These are phyloP conservation scores for Pomacea canaliculata DNA, from an alignment of 2,888 invertebrate genomes.

Conservation along the genomic window DNA sequence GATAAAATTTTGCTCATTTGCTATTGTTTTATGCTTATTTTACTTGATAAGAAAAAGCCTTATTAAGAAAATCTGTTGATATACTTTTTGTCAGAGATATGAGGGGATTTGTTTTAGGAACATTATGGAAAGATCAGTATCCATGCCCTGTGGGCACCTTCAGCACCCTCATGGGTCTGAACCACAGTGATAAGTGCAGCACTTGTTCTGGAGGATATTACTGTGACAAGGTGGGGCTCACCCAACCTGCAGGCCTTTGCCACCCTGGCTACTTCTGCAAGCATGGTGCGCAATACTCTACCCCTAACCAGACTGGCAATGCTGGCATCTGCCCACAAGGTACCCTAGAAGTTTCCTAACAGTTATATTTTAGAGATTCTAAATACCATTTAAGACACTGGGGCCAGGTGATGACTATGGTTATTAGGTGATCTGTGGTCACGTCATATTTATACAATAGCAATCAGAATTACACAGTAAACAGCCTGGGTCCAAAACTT, in stretches of 20 bases:
- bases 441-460: too few species aligned
- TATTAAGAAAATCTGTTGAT: too few species aligned
- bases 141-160: conserved; percentile 62
- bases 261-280: conserved; percentile 59
- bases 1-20: too few species aligned
- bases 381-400: background rate
- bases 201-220: conserved; percentile 56
- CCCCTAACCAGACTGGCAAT: conserved; percentile 60
- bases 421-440: background rate
- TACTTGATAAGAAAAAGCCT: too few species aligned
- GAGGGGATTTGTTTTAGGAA: conserved; percentile 38
- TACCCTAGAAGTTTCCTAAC: conserved; percentile 23
- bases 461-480: too few species aligned
- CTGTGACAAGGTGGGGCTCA: conserved; percentile 58
- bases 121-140: conserved; percentile 41
- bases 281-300: conserved; percentile 52
- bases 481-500: too few species aligned
- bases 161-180: conserved; percentile 55
- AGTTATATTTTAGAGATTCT: background rate
- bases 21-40: too few species aligned
- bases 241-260: conserved; percentile 58
- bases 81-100: too few species aligned
- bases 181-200: conserved; percentile 49
- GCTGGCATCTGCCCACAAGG: conserved; percentile 67
- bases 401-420: background rate